Evolutionary conservation across 2,797 vertebrate genomes (phyloP).

Genomic region (Euthynnus affinis): DNA sequence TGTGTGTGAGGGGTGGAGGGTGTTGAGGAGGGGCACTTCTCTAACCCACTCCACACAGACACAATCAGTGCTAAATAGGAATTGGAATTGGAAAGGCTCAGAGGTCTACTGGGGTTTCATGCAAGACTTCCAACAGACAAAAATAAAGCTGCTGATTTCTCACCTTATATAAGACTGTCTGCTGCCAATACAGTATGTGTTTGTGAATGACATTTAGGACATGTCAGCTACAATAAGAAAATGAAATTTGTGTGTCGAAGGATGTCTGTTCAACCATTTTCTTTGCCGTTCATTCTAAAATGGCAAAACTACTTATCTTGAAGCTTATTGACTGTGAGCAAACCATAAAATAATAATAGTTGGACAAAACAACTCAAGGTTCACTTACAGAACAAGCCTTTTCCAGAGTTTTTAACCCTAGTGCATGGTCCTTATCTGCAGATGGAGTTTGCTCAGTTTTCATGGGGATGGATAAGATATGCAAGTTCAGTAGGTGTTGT

Average conservation of each 20-base stretch:
- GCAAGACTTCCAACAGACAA: constrained; percentile 3
- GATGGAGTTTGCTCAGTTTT: background rate
- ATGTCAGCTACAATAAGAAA: background rate
- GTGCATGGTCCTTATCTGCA: background rate
- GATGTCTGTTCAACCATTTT: background rate
- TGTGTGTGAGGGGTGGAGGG: background rate
- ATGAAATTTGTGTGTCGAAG: background rate
- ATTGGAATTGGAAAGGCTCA: constrained; percentile 41
- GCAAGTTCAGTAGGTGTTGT: too few species aligned
- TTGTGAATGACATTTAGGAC: constrained; percentile 7
- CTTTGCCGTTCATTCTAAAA: background rate
- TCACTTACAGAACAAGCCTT: too few species aligned
- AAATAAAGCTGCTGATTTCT: constrained; percentile 30
- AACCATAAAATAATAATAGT: background rate
- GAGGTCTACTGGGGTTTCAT: constrained; percentile 31
- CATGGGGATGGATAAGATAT: too few species aligned
- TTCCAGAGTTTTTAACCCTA: too few species aligned
- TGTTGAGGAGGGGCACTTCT: background rate
- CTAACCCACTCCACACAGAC: constrained; percentile 8
- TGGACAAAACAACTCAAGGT: background rate
- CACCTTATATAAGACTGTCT: constrained; percentile 1
- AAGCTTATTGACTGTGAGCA: background rate
- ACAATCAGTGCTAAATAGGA: constrained; percentile 25
- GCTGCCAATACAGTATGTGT: background rate
- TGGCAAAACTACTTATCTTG: background rate